Evolutionary conservation across 2,888 invertebrate genomes (phyloP), one percentile per base, ranked within the genome.

Genomic region (Choristoneura rosaceana): DNA sequence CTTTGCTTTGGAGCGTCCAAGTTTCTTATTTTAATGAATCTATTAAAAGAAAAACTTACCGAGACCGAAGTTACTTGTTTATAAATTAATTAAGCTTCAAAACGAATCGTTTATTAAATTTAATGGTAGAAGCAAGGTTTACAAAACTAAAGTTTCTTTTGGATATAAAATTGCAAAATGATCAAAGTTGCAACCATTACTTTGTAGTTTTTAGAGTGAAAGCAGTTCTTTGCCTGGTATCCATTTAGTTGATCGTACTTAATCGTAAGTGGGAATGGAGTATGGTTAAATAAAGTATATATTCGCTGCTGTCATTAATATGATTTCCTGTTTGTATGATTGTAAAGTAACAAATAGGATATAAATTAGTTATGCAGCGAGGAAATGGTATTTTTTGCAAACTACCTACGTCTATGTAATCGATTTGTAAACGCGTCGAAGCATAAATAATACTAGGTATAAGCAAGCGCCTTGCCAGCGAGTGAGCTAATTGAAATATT

Each of bases 401-500:
- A 47, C 25, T 25, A 47, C n/a, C 4, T 43, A 34, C 3, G 52
- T 3, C 5, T 33, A 50, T 33, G 25, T 71, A 71, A 68, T 62
- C 68, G 47, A 68, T 58, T 58, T 63, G 58, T 43, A 59, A 60
- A 43, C 47, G 71, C 67, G 47, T 14, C 58, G 62, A 45, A 58
- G 71, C 71, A 63, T 71, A 71, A 47, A 38, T 15, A 58, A 55
- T 3, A 55, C 67, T 63, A n/a, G n/a, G n/a, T n/a, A 59, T 67
- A 67, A 71, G 63, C 55, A 50, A 7, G 45, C 15, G 12, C 38
- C 15, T 41, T 33, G 63, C 58, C 52, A 62, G 52, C 62, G 62
- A 25, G 17, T 38, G 34, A n/a, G 34, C 25, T 47, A 55, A 52
- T 41, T 63, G 61, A 17, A 41, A n/a, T 17, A 14, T 34, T 10